A percentile compares a stretch with the other conserved stretches of the same genome.
Conservation (phyloP, 2,888 invertebrate species). For the Caenorhabditis sinica region DNA sequence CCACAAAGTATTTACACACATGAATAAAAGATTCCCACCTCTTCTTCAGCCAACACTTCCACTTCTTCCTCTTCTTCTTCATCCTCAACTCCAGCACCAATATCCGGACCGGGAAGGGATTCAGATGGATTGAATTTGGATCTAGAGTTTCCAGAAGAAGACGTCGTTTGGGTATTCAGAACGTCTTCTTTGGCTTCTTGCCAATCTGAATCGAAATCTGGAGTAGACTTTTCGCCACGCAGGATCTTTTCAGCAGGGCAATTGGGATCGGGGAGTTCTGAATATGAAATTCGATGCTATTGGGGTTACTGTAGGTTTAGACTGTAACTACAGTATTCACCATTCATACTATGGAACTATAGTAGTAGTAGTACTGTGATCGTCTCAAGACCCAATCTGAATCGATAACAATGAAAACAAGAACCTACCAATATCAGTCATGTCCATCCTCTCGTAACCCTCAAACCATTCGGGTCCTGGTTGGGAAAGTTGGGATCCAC, state of each 20-base stretch:
- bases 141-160: background rate
- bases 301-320: too few species aligned
- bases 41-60: background rate
- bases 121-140: slow-evolving; percentile 30
- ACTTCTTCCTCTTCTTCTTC: slow-evolving; percentile 55
- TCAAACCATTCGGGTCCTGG: slow-evolving; percentile 68
- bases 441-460: slow-evolving; percentile 55
- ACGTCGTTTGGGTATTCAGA: background rate
- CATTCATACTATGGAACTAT: background rate
- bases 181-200: slow-evolving; percentile 56
- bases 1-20: background rate
- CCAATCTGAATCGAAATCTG: slow-evolving; percentile 55
- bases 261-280: slow-evolving; percentile 65
- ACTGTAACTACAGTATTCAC: too few species aligned
- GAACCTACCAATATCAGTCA: slow-evolving; percentile 49
- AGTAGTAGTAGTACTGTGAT: too few species aligned
- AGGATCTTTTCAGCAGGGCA: slow-evolving; percentile 72
- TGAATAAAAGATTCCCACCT: slow-evolving; percentile 44
- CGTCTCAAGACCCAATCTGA: too few species aligned
- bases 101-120: slow-evolving; percentile 75
- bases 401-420: background rate
- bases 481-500: slow-evolving; percentile 44
- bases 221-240: slow-evolving; percentile 25
- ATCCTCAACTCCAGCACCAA: slow-evolving; percentile 60
- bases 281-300: slow-evolving; percentile 12